phyloP scores from a whole-genome alignment of 2,113 vertebrate genomes.

The Gymnogyps californianus region DNA sequence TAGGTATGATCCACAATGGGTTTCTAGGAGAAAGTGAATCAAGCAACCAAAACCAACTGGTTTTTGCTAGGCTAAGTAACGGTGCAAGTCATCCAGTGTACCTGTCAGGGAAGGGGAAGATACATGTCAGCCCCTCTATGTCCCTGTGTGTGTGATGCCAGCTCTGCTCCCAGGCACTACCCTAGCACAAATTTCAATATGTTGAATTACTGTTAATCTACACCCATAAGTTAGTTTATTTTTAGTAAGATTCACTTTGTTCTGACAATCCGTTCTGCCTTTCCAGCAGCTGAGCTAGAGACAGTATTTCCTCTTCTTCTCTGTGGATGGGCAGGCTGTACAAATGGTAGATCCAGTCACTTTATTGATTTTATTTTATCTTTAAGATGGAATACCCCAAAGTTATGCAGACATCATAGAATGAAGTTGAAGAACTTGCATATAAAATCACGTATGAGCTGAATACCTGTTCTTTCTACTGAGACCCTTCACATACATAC shows the following conservation, averaged over 20 bases:
- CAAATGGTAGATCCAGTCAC: background rate
- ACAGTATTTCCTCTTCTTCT: background rate
- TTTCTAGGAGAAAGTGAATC: background rate
- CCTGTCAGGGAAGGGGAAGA: background rate
- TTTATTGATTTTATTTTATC: background rate
- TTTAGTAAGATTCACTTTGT: background rate
- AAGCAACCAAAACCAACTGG: background rate
- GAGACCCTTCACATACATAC: background rate
- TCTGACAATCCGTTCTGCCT: background rate
- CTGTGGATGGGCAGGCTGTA: background rate
- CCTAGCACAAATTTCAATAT: background rate
- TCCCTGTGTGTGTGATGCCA: background rate
- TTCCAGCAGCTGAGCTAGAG: background rate
- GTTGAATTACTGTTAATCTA: background rate
- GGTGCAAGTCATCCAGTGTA: background rate
- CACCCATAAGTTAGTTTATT: background rate
- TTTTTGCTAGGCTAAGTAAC: background rate
- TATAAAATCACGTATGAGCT: background rate
- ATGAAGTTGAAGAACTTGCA: background rate
- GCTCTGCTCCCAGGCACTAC: background rate
- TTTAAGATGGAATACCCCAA: background rate
- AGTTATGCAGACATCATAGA: background rate
- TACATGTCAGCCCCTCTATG: rapidly evolving
- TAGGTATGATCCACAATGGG: no score
- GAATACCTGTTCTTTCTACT: background rate